A percentile compares a stretch with the other conserved stretches of the same genome.
Evolutionary conservation across 2,888 invertebrate species (phyloP).

Genomic region (Dryococelus australis): DNA sequence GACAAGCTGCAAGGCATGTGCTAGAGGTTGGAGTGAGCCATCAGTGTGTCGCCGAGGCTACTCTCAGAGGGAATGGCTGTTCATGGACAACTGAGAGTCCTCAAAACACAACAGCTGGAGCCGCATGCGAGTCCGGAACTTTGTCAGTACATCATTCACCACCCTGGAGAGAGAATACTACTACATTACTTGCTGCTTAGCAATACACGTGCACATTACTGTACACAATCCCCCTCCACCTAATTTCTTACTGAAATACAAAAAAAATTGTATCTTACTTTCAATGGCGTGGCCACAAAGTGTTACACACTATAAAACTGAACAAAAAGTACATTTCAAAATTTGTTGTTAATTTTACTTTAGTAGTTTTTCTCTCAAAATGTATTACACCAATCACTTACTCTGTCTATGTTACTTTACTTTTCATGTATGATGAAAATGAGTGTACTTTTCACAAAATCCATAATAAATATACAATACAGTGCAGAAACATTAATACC

Average conservation of each 20-base stretch:
- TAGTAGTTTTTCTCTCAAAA: too few relatives aligned
- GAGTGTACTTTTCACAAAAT: too few relatives aligned
- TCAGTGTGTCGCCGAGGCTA: constrained; percentile 32
- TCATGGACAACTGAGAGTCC: constrained; percentile 32
- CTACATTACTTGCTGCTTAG: constrained; percentile 35
- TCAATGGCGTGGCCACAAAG: too few relatives aligned
- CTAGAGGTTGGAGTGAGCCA: not conserved
- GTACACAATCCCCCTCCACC: not conserved
- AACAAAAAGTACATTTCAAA: too few relatives aligned
- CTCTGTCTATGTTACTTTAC: too few relatives aligned
- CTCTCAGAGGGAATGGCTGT: constrained; percentile 35
- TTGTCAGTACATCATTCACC: constrained; percentile 69
- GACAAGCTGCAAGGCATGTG: not conserved
- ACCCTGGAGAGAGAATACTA: constrained; percentile 59
- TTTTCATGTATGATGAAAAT: too few relatives aligned
- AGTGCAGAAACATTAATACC: too few relatives aligned
- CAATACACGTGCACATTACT: not conserved
- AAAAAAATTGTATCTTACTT: not conserved
- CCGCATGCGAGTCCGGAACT: constrained; percentile 71
- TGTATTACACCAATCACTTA: too few relatives aligned
- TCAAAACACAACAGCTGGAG: constrained; percentile 71
- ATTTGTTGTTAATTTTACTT: too few relatives aligned
- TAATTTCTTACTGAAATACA: constrained; percentile 18
- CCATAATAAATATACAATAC: too few relatives aligned
- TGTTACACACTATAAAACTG: too few relatives aligned